phyloP scores from a whole-genome alignment of 2,113 vertebrate genomes.

The Opisthocomus hoazin region DNA sequence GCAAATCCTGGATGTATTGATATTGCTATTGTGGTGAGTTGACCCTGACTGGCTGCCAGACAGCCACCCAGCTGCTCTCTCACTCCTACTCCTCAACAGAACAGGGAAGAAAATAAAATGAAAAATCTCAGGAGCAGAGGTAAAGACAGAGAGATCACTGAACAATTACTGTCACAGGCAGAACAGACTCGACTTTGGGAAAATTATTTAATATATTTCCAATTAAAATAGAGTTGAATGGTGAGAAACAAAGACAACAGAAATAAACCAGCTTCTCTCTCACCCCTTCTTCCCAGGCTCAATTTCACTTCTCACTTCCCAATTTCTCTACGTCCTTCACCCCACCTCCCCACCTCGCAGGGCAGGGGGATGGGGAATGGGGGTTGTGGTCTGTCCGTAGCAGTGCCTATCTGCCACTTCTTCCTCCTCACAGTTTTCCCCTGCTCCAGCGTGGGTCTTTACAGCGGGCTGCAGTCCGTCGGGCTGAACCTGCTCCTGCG shows the following conservation, averaged over 20 bases:
- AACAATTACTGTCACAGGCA: background rate
- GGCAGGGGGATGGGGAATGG: accelerated
- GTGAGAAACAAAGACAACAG: background rate
- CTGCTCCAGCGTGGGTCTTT: background rate
- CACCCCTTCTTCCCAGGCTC: background rate
- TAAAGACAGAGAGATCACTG: background rate
- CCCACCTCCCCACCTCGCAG: background rate
- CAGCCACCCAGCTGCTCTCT: background rate
- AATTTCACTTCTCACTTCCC: background rate
- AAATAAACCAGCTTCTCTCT: background rate
- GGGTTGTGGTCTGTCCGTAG: accelerated
- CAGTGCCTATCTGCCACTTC: background rate
- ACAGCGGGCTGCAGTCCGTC: background rate
- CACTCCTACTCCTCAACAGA: background rate
- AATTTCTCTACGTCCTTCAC: background rate
- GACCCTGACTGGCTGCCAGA: background rate
- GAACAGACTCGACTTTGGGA: background rate
- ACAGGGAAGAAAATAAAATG: background rate
- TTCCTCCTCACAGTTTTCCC: background rate
- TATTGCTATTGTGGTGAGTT: background rate
- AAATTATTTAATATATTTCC: background rate
- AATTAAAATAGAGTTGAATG: background rate
- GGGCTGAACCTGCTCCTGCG: accelerated
- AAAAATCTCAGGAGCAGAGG: background rate
- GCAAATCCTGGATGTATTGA: background rate